Conservation (phyloP, 2,888 invertebrate species). For the Colostygia pectinataria region DNA sequence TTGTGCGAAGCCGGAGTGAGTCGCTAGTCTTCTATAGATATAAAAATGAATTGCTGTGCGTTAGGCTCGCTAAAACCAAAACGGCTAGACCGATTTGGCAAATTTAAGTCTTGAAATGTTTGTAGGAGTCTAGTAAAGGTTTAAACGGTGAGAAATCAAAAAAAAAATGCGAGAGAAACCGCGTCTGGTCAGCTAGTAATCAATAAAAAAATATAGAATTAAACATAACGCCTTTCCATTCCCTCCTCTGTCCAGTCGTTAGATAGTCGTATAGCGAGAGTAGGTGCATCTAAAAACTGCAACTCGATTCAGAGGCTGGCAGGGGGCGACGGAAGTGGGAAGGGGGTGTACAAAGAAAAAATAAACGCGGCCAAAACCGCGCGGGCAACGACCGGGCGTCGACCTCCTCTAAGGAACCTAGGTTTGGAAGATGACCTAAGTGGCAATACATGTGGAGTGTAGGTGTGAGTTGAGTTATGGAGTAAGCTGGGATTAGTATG, state of each 20-base stretch:
- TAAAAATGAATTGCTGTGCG: too few relatives aligned
- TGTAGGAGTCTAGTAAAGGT: too few relatives aligned
- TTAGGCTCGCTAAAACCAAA: too few relatives aligned
- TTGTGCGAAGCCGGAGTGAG: too few relatives aligned
- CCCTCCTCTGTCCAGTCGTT: constrained; percentile 57
- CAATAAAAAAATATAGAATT: background rate
- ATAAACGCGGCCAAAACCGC: constrained; percentile 63
- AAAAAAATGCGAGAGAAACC: too few relatives aligned
- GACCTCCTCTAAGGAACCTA: constrained; percentile 59
- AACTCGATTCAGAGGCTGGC: constrained; percentile 71
- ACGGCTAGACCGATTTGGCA: too few relatives aligned
- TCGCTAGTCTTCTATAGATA: too few relatives aligned
- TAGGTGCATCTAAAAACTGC: constrained; percentile 83
- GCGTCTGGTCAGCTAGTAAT: too few relatives aligned
- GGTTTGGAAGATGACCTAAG: constrained; percentile 42
- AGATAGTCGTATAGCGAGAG: constrained; percentile 78
- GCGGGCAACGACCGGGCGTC: constrained; percentile 77
- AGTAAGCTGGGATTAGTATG: constrained; percentile 2
- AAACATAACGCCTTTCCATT: constrained; percentile 41
- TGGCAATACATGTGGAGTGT: constrained; percentile 4
- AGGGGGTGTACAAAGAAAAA: constrained; percentile 49
- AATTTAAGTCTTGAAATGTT: too few relatives aligned
- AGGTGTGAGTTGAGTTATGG: background rate
- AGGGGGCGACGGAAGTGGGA: constrained; percentile 40
- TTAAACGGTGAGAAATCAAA: too few relatives aligned